These are phyloP conservation scores for Noctua janthe DNA, from an alignment of 2,888 invertebrate species.

Conservation along the genomic window DNA sequence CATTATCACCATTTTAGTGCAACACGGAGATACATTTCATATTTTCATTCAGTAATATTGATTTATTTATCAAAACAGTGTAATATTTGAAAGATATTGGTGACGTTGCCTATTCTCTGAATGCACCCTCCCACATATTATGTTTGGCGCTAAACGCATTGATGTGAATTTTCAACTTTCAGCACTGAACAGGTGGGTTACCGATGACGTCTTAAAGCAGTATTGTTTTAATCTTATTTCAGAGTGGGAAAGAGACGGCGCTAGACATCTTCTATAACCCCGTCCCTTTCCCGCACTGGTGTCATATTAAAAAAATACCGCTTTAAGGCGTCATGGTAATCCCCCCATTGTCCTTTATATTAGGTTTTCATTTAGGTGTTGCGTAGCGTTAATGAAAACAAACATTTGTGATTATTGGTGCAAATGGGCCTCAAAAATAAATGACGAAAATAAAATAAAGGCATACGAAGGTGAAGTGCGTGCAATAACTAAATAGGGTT, in stretches of 20 bases:
- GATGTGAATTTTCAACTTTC: not conserved
- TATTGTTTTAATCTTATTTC: not conserved
- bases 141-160: not conserved
- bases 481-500: constrained; percentile 57
- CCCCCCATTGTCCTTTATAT: not conserved
- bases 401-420: not conserved
- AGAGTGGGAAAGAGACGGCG: not conserved
- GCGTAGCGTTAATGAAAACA: not conserved
- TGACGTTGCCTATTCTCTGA: not conserved
- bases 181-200: not conserved
- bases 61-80: not conserved
- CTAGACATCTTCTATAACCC: not conserved
- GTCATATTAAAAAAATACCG: not conserved
- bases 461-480: constrained; percentile 53
- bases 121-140: not conserved
- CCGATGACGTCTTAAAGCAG: not conserved
- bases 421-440: constrained; percentile 1
- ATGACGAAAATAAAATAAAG: constrained; percentile 13
- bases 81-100: not conserved
- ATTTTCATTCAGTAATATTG: not conserved
- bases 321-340: not conserved
- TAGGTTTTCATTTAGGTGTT: not conserved
- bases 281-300: not conserved
- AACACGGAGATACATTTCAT: not conserved
- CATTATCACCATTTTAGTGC: not conserved